phyloP scores from a whole-genome alignment of 2,113 vertebrate genomes.

The Menidia beryllina region DNA sequence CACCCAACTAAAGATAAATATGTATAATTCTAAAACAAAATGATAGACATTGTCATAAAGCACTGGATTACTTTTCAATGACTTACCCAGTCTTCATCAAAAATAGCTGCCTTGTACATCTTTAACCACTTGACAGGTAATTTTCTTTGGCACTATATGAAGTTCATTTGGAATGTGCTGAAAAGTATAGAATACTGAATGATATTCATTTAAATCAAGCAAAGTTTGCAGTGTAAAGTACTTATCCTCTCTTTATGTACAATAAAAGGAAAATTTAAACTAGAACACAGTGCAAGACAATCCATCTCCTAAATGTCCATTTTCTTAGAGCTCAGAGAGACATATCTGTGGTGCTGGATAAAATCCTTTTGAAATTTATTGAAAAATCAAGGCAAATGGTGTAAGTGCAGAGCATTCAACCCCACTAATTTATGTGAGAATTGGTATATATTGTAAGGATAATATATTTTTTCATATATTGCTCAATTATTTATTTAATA shows the following conservation, averaged over 20 bases:
- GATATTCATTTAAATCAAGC: constrained; percentile 34
- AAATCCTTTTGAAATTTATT: constrained; percentile 42
- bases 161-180: constrained; percentile 52
- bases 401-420: constrained; percentile 8
- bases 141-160: constrained; percentile 50
- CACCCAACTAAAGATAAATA: too few species aligned
- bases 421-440: constrained; percentile 3
- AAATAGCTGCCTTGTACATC: background rate
- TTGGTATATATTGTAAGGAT: constrained; percentile 21
- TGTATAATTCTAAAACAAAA: background rate
- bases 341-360: constrained; percentile 29
- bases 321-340: constrained; percentile 6
- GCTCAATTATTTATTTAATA: constrained; percentile 5
- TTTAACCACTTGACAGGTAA: constrained; percentile 10
- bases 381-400: constrained; percentile 29
- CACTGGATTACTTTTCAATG: too few species aligned
- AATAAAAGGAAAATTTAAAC: constrained; percentile 61
- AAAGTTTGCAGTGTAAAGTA: constrained; percentile 56
- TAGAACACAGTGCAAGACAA: constrained; percentile 31
- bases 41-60: too few species aligned
- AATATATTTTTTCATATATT: constrained; percentile 36
- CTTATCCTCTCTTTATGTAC: constrained; percentile 58
- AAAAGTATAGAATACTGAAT: constrained; percentile 51
- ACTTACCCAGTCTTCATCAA: background rate
- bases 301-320: constrained; percentile 48